Conservation (phyloP, 2,888 invertebrate species). For the Phrixothrix hirtus region DNA sequence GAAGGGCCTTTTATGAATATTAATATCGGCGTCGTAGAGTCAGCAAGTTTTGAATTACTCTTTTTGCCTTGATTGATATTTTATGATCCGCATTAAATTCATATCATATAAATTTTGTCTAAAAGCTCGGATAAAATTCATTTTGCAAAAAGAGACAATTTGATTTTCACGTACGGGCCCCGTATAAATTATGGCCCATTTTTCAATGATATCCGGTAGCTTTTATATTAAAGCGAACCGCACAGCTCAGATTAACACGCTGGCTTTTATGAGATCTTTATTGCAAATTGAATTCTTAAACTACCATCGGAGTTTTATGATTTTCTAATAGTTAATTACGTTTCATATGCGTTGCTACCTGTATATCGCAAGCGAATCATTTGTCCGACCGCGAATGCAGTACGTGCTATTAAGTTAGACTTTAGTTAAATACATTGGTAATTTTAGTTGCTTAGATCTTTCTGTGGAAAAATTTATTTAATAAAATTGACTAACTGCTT, state of each 20-base stretch:
- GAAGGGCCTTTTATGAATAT: slow-evolving; percentile 23
- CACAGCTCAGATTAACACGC: slow-evolving; percentile 23
- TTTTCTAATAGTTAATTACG: slow-evolving; percentile 29
- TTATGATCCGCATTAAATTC: background rate
- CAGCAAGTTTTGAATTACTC: slow-evolving; percentile 27
- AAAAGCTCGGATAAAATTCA: background rate
- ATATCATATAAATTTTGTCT: background rate
- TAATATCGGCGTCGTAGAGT: slow-evolving; percentile 20
- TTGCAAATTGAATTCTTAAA: slow-evolving; percentile 34
- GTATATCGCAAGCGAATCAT: slow-evolving; percentile 16
- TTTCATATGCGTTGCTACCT: slow-evolving; percentile 15
- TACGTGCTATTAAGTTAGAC: too few relatives aligned
- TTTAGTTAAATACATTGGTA: too few relatives aligned
- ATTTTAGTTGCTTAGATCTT: too few relatives aligned
- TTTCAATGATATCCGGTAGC: slow-evolving; percentile 27
- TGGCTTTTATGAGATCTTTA: slow-evolving; percentile 34
- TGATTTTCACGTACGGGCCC: slow-evolving; percentile 15
- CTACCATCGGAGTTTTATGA: slow-evolving; percentile 23
- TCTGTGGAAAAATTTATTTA: too few relatives aligned
- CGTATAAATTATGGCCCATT: slow-evolving; percentile 26
- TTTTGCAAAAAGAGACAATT: slow-evolving; percentile 18
- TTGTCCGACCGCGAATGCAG: too few relatives aligned
- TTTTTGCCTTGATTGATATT: slow-evolving; percentile 24
- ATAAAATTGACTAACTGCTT: too few relatives aligned
- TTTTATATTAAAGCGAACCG: slow-evolving; percentile 21